These are phyloP conservation scores for Cancer borealis DNA, from an alignment of 2,888 invertebrate genomes.

Conservation along the genomic window DNA sequence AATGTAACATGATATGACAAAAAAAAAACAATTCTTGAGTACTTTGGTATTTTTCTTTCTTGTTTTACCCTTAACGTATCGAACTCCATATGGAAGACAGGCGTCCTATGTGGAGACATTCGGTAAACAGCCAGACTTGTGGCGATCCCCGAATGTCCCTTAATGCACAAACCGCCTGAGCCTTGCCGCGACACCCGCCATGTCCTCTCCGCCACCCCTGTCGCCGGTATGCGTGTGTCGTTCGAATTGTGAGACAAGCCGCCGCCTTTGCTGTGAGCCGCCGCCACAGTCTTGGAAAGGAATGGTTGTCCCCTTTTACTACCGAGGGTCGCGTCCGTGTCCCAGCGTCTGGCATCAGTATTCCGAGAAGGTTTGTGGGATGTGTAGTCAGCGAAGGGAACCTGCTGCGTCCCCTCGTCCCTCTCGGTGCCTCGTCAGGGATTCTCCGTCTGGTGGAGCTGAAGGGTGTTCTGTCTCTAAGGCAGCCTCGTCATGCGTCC, in stretches of 20 bases:
- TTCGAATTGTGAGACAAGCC: not conserved
- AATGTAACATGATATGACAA: not conserved
- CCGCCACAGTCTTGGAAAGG: not conserved
- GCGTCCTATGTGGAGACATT: not conserved
- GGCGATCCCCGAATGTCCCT: not conserved
- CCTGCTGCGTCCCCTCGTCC: not conserved
- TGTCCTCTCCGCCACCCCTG: not conserved
- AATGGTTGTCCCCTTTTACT: conserved; percentile 6
- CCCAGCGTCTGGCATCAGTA: not conserved
- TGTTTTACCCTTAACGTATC: not conserved
- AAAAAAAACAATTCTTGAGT: not conserved
- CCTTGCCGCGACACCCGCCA: not conserved
- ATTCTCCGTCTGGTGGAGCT: not conserved
- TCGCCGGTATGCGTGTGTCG: not conserved
- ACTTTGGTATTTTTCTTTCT: not conserved
- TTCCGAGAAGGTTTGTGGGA: conserved; percentile 10
- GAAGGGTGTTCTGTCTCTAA: not conserved
- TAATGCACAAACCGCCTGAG: not conserved
- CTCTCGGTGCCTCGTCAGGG: not conserved
- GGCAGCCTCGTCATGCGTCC: not conserved
- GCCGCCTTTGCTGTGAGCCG: conserved; percentile 22
- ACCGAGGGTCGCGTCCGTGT: not conserved
- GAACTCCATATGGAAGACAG: not conserved
- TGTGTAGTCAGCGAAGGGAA: not conserved
- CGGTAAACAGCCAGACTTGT: not conserved